These are phyloP conservation scores for Hylaeus anthracinus DNA, from an alignment of 1,140 invertebrate genomes.

Conservation along the genomic window DNA sequence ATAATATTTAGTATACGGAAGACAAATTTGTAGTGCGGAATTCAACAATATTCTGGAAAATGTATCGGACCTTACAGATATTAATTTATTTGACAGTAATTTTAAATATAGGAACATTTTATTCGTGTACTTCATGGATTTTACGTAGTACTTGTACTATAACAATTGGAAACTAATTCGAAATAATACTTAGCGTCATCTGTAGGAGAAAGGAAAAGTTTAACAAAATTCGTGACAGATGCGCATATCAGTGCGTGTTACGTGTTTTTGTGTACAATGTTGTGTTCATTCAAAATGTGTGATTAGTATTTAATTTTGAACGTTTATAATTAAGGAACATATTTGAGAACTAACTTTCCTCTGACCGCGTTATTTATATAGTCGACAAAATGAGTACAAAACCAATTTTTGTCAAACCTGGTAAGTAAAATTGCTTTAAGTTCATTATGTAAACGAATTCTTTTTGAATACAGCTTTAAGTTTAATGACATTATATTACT, in stretches of 20 bases:
- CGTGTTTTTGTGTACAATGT: background rate
- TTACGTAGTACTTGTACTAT: too few relatives aligned
- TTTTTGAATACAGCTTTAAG: background rate
- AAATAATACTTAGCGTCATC: constrained; percentile 32
- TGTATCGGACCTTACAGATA: too few relatives aligned
- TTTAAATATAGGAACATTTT: too few relatives aligned
- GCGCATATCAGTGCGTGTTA: background rate
- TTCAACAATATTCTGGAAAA: too few relatives aligned
- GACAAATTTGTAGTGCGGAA: too few relatives aligned
- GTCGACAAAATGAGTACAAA: constrained; percentile 58
- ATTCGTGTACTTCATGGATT: too few relatives aligned
- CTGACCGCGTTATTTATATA: background rate
- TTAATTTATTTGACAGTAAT: too few relatives aligned
- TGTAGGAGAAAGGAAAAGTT: constrained; percentile 5
- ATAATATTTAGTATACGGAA: too few relatives aligned
- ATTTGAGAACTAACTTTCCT: background rate
- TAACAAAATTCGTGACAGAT: background rate
- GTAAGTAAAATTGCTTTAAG: constrained; percentile 57
- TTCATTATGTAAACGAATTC: background rate
- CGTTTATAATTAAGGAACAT: background rate
- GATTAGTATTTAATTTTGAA: background rate
- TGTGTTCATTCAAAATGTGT: constrained; percentile 25
- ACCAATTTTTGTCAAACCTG: constrained; percentile 71
- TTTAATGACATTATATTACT: background rate
- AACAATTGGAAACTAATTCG: too few relatives aligned